Evolutionary conservation across 2,113 vertebrate species (phyloP).

Genomic region (Neolamprologus modestus): DNA sequence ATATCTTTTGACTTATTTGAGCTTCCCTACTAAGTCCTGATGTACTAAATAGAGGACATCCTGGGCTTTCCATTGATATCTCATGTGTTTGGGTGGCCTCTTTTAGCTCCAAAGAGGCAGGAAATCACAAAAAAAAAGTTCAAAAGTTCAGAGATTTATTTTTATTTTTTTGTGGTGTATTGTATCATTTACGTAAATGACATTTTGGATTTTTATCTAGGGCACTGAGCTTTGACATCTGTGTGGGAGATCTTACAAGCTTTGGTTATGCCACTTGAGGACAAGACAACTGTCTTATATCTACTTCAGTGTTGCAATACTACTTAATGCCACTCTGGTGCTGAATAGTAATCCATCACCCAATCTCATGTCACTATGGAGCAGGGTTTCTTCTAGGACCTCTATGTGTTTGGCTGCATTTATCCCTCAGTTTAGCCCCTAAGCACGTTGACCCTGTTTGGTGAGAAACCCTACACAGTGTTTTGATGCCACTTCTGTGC

Average conservation of each 20-base stretch:
- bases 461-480: neutral
- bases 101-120: neutral
- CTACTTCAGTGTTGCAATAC: neutral
- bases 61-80: neutral
- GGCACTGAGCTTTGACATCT: neutral
- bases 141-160: neutral
- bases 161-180: neutral
- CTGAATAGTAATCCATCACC: neutral
- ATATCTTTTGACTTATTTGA: neutral
- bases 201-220: neutral
- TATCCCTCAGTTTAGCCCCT: neutral
- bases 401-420: neutral
- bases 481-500: neutral
- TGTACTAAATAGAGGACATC: neutral
- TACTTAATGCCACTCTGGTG: neutral
- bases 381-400: neutral
- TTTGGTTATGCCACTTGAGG: neutral
- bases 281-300: neutral
- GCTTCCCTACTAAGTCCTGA: neutral
- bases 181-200: neutral
- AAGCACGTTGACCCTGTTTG: neutral
- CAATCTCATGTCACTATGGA: neutral
- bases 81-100: neutral
- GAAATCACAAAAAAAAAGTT: neutral
- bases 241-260: neutral